Evolutionary conservation across 2,113 vertebrate species (phyloP).

Genomic region (Brachypodius melanocephalos): DNA sequence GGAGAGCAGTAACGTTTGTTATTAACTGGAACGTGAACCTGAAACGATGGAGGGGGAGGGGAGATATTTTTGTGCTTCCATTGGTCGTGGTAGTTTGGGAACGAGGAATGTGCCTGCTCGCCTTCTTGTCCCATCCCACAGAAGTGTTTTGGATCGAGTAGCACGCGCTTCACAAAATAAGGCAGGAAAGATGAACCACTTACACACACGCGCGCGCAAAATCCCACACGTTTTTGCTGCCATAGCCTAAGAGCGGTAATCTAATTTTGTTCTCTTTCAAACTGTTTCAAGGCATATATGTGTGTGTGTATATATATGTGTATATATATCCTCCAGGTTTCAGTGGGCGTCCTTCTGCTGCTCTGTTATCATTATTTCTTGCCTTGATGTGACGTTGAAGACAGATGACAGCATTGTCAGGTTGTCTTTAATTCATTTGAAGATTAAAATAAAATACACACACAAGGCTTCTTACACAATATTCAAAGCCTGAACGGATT

Average conservation of each 20-base stretch:
- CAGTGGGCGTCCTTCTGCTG: conserved; percentile 68
- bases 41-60: neutral
- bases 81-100: neutral
- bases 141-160: neutral
- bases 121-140: neutral
- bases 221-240: neutral
- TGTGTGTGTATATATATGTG: neutral
- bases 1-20: neutral
- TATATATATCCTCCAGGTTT: conserved; percentile 62
- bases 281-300: conserved; percentile 21
- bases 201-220: neutral
- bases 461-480: conserved; percentile 32
- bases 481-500: conserved; percentile 52
- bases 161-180: neutral
- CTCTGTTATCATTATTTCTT: conserved; percentile 71
- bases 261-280: conserved; percentile 56
- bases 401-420: conserved; percentile 73
- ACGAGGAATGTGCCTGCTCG: neutral
- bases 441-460: conserved; percentile 4
- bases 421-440: conserved; percentile 73
- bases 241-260: neutral
- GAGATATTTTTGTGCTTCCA: neutral
- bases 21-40: neutral
- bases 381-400: conserved; percentile 73
- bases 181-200: neutral